Conservation (phyloP, 2,888 invertebrate genomes). For the Agrotis segetum region DNA sequence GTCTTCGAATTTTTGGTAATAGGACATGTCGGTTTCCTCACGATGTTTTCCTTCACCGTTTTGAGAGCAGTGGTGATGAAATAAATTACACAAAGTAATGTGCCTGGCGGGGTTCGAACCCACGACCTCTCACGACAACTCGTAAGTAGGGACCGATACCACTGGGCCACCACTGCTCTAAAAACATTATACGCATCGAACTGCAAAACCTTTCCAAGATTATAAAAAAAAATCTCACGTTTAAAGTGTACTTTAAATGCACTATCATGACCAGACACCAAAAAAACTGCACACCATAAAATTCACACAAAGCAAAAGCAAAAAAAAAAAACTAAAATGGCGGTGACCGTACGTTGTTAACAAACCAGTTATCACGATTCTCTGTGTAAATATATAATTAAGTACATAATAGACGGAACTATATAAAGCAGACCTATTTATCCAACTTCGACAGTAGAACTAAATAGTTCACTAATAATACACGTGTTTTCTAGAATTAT, state of each 20-base stretch:
- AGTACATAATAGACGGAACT: conserved; percentile 11
- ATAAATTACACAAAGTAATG: no score
- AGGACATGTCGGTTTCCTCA: no score
- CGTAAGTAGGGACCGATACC: no score
- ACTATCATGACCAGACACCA: neutral
- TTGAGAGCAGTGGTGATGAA: no score
- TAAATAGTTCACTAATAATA: conserved; percentile 13
- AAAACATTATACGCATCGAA: neutral
- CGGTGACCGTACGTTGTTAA: conserved; percentile 22
- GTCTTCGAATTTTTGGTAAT: no score
- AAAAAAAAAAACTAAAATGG: conserved; percentile 27
- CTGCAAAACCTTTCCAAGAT: neutral
- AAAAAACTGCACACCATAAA: neutral
- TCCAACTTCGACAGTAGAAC: conserved; percentile 27
- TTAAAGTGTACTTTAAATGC: neutral
- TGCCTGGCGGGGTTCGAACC: no score
- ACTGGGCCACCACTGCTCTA: no score
- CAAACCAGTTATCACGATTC: conserved; percentile 30
- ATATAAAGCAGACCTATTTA: conserved; percentile 50
- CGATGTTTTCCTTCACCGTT: no score
- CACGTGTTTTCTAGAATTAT: conserved; percentile 27
- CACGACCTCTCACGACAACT: no score
- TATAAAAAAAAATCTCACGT: neutral
- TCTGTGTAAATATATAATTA: conserved; percentile 22
- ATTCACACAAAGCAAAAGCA: neutral